phyloP scores from a whole-genome alignment of 1,140 invertebrate species.

The Pseudomyrmex pallidus region DNA sequence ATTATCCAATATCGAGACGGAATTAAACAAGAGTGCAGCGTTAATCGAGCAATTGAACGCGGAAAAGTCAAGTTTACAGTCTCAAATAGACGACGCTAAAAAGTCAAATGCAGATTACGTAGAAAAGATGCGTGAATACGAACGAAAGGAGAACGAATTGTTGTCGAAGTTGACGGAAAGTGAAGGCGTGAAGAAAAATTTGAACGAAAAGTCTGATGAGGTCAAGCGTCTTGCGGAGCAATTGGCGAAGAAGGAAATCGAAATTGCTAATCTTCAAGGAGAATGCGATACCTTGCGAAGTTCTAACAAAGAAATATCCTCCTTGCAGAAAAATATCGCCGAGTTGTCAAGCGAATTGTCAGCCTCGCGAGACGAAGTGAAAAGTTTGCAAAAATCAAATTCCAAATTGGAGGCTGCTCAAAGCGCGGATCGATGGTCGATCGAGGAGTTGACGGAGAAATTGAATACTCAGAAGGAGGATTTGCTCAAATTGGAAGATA shows the following conservation, averaged over 20 bases:
- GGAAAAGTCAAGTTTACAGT: conserved; percentile 69
- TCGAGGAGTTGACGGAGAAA: conserved; percentile 73
- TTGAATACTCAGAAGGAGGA: conserved; percentile 61
- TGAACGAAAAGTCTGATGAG: conserved; percentile 66
- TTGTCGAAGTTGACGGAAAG: conserved; percentile 64
- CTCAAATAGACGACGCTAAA: conserved; percentile 67
- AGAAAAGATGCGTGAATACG: conserved; percentile 60
- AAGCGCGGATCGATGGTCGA: conserved; percentile 65
- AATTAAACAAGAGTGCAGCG: conserved; percentile 66
- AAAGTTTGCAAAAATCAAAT: conserved; percentile 83
- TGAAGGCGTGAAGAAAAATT: conserved; percentile 63
- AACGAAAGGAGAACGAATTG: conserved; percentile 71
- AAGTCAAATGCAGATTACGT: conserved; percentile 71
- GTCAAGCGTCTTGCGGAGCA: conserved; percentile 66
- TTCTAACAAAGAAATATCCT: conserved; percentile 77
- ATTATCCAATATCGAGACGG: conserved; percentile 64
- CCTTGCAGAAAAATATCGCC: conserved; percentile 81
- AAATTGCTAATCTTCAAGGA: conserved; percentile 74
- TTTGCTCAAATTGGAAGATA: conserved; percentile 63
- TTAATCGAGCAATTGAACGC: conserved; percentile 63
- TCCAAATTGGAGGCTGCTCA: conserved; percentile 84
- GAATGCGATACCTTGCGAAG: conserved; percentile 77
- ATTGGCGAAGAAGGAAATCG: conserved; percentile 80
- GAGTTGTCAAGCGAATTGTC: conserved; percentile 82
- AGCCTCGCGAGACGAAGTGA: conserved; percentile 82